phyloP scores from a whole-genome alignment of 2,888 invertebrate species.

The Noctua janthe region DNA sequence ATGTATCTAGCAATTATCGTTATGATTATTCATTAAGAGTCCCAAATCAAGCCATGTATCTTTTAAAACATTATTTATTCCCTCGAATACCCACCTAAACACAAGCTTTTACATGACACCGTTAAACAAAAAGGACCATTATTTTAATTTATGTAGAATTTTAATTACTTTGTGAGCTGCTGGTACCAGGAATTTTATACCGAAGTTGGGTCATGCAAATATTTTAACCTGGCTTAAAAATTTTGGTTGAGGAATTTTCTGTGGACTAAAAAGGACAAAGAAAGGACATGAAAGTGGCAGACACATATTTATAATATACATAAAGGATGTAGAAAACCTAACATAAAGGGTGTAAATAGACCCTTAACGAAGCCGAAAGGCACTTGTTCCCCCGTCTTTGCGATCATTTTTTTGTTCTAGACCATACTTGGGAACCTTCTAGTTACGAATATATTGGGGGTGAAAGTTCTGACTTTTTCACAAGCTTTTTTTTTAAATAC shows the following conservation, averaged over 20 bases:
- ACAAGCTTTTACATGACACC: constrained; percentile 24
- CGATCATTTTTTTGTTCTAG: no score
- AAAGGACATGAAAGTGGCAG: not conserved
- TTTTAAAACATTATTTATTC: not conserved
- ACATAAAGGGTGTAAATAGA: not conserved
- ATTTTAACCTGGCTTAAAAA: constrained; percentile 36
- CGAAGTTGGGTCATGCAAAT: constrained; percentile 35
- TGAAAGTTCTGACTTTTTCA: no score
- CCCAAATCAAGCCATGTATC: not conserved
- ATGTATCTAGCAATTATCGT: not conserved
- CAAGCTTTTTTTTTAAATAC: no score
- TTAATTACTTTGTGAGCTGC: constrained; percentile 48
- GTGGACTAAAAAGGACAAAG: constrained; percentile 1
- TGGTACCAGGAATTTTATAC: constrained; percentile 30
- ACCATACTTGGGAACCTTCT: no score
- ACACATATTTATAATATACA: not conserved
- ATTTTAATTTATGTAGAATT: constrained; percentile 51
- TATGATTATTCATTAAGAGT: not conserved
- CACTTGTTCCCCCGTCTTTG: no score
- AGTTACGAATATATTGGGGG: no score
- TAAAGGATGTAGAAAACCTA: not conserved
- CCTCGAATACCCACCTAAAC: constrained; percentile 14
- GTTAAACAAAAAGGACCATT: constrained; percentile 24
- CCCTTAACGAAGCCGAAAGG: no score
- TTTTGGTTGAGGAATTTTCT: constrained; percentile 26